A percentile compares a stretch with the other conserved stretches of the same genome.
phyloP scores from a whole-genome alignment of 23 tunicate genomes.

The Diplosoma virens region DNA sequence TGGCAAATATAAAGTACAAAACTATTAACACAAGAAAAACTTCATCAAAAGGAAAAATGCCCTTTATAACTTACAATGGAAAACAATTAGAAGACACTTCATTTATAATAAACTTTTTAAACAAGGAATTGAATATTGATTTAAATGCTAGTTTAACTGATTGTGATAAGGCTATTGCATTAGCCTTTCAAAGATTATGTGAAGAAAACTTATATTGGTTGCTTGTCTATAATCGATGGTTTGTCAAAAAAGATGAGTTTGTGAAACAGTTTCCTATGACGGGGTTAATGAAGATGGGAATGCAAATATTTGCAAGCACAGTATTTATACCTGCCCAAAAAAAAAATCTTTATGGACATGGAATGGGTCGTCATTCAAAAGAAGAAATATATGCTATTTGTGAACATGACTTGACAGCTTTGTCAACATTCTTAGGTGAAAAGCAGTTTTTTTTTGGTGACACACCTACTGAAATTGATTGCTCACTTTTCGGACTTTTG shows the following conservation, averaged over 20 bases:
- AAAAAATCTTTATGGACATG: slow-evolving; percentile 35
- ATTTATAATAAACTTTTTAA: slow-evolving; percentile 42
- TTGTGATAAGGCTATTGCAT: slow-evolving; percentile 29
- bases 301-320: slow-evolving; percentile 2
- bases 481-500: slow-evolving; percentile 33
- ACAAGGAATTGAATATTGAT: slow-evolving; percentile 23
- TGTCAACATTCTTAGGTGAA: slow-evolving; percentile 44
- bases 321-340: not conserved
- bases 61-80: slow-evolving; percentile 39
- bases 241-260: slow-evolving; percentile 9
- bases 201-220: slow-evolving; percentile 61
- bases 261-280: slow-evolving; percentile 2
- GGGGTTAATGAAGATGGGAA: slow-evolving; percentile 5
- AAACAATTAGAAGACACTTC: slow-evolving; percentile 40
- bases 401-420: slow-evolving; percentile 35
- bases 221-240: slow-evolving; percentile 39
- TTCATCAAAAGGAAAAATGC: slow-evolving; percentile 56
- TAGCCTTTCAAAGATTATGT: slow-evolving; percentile 39
- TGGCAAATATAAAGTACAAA: slow-evolving; percentile 29
- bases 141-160: slow-evolving; percentile 19
- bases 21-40: not conserved
- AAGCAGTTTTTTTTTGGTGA: slow-evolving; percentile 55
- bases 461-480: slow-evolving; percentile 30
- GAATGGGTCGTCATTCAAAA: slow-evolving; percentile 48
- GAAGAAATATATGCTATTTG: slow-evolving; percentile 37